Base-by-base conservation (phyloP, 2,888 invertebrate species). In the Andricus curvator region DNA sequence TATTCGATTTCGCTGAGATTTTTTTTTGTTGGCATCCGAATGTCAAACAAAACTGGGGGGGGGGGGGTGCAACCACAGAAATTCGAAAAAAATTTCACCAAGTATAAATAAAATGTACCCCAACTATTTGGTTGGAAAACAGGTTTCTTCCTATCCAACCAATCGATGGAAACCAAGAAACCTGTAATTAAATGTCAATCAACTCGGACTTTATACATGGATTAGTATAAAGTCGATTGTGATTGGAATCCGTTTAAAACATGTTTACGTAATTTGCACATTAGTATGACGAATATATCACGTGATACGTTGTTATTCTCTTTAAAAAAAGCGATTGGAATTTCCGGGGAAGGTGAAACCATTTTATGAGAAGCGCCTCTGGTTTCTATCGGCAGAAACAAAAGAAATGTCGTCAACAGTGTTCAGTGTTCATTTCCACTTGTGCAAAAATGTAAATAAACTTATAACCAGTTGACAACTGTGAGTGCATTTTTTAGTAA, bases 401-500 rank as follows among this genome's bases (percentile, higher is more conserved):
- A 78, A n/a, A 82, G 86, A 89, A 88, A 90, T 91, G 90, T 90
- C 87, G 89, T 85, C 83, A 80, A 83, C 85, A 84, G 83, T 87
- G 83, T 83, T 84, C 82, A 78, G 82, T 82, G 86, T 84, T 87
- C 86, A n/a, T 84, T 86, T 86, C 84, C 80, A 85, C 83, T 77
- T 84, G 78, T 66, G 83, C 29, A 88, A 88, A 86, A 81, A 89
- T 89, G 88, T 90, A 89, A 91, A 91, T 89, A 91, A 91, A 88
- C 83, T 84, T 82, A 83, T 85, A 80, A 82, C 86, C 84, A 91
- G 90, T 86, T 91, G 91, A 91, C 89, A 85, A 88, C 83, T 85
- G 82, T 80, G 81, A 81, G 85, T 81, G 80, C 84, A 83, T 83
- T 86, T 83, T 80, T 78, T 78, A 82, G 79, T 74, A 80, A 84